These are phyloP conservation scores for Holotrichia oblita DNA, from an alignment of 1,140 invertebrate species.

Conservation along the genomic window DNA sequence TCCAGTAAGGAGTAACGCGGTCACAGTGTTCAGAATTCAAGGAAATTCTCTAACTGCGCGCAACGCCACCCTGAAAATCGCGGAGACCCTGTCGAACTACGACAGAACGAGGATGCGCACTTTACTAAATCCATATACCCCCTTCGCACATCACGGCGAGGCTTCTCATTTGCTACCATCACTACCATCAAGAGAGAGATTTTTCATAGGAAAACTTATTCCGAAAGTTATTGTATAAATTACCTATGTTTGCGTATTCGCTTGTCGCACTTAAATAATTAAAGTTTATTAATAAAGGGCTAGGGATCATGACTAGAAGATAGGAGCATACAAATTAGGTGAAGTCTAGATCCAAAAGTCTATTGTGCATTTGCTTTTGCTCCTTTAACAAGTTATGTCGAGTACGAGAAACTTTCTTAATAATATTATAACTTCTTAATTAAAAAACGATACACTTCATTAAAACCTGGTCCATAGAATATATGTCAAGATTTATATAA, in stretches of 20 bases:
- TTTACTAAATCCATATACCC: slow-evolving; percentile 43
- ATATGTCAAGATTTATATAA: no score
- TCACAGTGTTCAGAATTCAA: slow-evolving; percentile 41
- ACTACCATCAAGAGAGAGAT: background rate
- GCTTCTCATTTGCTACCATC: slow-evolving; percentile 1
- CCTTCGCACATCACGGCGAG: background rate
- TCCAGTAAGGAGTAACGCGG: slow-evolving; percentile 19
- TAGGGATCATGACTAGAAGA: background rate
- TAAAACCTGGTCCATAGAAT: no score
- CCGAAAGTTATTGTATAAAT: slow-evolving; percentile 29
- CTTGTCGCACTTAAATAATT: slow-evolving; percentile 29
- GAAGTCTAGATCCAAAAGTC: no score
- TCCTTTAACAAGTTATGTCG: no score
- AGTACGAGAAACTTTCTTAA: no score
- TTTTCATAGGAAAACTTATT: slow-evolving; percentile 31
- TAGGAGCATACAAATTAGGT: background rate
- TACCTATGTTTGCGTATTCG: slow-evolving; percentile 24
- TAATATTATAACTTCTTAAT: no score
- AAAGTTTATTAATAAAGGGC: background rate
- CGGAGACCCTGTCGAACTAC: slow-evolving; percentile 42
- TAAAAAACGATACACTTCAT: no score
- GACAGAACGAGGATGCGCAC: slow-evolving; percentile 40
- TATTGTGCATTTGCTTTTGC: no score
- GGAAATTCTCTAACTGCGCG: slow-evolving; percentile 41
- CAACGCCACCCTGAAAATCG: slow-evolving; percentile 45